phyloP scores from a whole-genome alignment of 2,113 vertebrate genomes.

The Glaucomys volans region DNA sequence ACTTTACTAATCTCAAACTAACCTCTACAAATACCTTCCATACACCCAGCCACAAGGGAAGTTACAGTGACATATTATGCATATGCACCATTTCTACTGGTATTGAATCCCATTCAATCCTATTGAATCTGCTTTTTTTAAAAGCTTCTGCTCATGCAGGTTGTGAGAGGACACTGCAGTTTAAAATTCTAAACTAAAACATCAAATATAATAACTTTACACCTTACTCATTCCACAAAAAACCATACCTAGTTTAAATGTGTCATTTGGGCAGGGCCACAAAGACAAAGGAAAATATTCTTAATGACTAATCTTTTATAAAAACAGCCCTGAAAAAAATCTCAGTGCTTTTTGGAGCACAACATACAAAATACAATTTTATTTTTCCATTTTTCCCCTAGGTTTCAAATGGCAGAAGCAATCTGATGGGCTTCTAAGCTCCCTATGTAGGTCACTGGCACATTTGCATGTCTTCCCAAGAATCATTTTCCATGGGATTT shows the following conservation, averaged over 20 bases:
- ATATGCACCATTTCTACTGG: accelerated
- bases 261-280: constrained; percentile 60
- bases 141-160: not conserved
- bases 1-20: not conserved
- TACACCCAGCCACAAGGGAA: not conserved
- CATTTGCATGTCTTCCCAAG: constrained; percentile 72
- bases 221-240: constrained; percentile 47
- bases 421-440: constrained; percentile 23
- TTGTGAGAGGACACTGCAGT: not conserved
- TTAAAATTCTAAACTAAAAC: constrained; percentile 31
- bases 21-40: not conserved
- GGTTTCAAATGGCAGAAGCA: constrained; percentile 57
- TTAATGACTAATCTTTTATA: constrained; percentile 19
- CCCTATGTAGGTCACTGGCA: constrained; percentile 70
- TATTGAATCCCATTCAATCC: not conserved
- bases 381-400: constrained; percentile 53
- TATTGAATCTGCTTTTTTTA: not conserved
- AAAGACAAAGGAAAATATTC: constrained; percentile 41
- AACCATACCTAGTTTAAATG: constrained; percentile 31
- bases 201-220: constrained; percentile 32
- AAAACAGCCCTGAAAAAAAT: constrained; percentile 42
- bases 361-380: not conserved
- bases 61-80: accelerated
- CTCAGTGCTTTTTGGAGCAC: constrained; percentile 33
- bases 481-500: constrained; percentile 56